Evolutionary conservation across 2,888 invertebrate species (phyloP), one percentile per base, ranked within the genome.

Genomic region (Vesta saturnalis): DNA sequence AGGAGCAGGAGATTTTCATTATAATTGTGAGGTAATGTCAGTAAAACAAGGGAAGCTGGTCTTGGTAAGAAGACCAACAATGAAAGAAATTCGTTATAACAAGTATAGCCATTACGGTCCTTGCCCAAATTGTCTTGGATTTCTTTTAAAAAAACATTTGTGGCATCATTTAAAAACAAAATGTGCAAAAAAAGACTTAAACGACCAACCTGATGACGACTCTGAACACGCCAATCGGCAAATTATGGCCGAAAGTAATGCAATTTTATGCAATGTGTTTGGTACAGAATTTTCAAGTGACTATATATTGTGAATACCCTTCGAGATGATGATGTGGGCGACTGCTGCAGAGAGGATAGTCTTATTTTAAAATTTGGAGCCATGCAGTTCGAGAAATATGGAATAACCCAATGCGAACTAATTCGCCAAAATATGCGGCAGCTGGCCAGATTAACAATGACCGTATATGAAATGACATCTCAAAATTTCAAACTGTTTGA

Each of bases 361-460:
- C 49, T 68, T 10, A 64, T 68, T 52, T 59, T 68, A 46, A 43
- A 46, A 43, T 60, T 64, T 15, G 64, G 60, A 1, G 58, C 68
- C 4, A 39, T 68, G 23, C 23, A 39, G 10, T 68, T 58, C 49
- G 64, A 68, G 43, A 68, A 68, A 63, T 68, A 60, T 55, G 60
- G 55, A 10, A 39, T 14, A 6, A 56, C 63, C 1, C 68, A 68
- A 60, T n/a, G 8, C 19, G 68, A 64, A 21, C 22, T 64, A 3
- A 64, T 63, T 23, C 21, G 68, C 1, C 68, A 68, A 47, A 47
- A 18, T 5, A 68, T 64, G 68, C 16, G 64, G 14, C n/a, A n/a
- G n/a, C n/a, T n/a, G n/a, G n/a, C n/a, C n/a, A n/a, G n/a, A n/a
- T n/a, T n/a, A n/a, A n/a, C 68, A 68, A 49, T 30, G 30, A 30